These are phyloP conservation scores for Saturnia japonica DNA, from an alignment of 2,888 invertebrate genomes.

Conservation along the genomic window DNA sequence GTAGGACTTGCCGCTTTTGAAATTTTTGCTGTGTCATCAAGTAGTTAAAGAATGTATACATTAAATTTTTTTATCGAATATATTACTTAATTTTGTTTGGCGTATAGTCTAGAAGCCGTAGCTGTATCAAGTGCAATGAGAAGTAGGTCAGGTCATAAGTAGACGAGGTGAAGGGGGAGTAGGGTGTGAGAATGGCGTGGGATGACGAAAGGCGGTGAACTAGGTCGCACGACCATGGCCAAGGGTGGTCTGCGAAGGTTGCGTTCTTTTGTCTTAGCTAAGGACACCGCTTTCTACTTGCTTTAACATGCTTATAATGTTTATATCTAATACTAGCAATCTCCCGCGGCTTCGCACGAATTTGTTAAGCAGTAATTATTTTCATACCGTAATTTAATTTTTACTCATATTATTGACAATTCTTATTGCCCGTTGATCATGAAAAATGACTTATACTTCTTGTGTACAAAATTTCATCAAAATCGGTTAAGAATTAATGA, in stretches of 20 bases:
- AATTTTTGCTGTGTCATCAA: background rate
- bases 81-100: background rate
- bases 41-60: background rate
- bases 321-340: too few species aligned
- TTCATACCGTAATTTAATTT: too few species aligned
- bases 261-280: constrained; percentile 60
- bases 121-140: constrained; percentile 59
- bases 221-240: constrained; percentile 78
- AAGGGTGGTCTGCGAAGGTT: constrained; percentile 78
- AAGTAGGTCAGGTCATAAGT: constrained; percentile 71
- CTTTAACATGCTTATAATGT: background rate
- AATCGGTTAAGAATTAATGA: too few species aligned
- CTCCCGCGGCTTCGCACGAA: too few species aligned
- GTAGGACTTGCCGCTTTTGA: background rate
- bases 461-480: too few species aligned
- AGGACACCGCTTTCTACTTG: constrained; percentile 29
- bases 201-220: constrained; percentile 51
- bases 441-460: too few species aligned
- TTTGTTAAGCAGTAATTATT: too few species aligned
- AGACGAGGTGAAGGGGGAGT: constrained; percentile 43
- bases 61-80: background rate
- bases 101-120: background rate
- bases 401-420: too few species aligned
- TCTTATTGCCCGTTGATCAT: too few species aligned
- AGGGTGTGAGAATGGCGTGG: constrained; percentile 34